Evolutionary conservation across 1,140 invertebrate genomes (phyloP).

Genomic region (Bombus balteatus): DNA sequence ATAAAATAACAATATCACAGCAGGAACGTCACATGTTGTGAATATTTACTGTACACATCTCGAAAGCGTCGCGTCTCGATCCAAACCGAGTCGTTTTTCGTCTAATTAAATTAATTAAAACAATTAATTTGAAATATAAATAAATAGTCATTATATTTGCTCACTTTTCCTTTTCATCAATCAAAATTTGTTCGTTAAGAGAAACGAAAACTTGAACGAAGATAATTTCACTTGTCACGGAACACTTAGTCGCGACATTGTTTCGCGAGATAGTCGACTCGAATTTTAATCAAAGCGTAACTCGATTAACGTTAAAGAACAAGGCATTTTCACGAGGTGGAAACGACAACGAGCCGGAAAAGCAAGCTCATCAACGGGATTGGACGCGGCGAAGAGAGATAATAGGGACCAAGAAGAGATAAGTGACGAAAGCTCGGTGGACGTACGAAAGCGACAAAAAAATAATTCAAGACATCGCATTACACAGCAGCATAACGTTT

Average conservation of each 20-base stretch:
- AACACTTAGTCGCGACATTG: background rate
- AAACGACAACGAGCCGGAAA: constrained; percentile 14
- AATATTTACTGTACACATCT: constrained; percentile 6
- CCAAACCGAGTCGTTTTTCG: background rate
- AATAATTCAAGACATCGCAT: constrained; percentile 81
- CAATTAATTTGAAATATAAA: background rate
- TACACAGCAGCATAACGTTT: constrained; percentile 81
- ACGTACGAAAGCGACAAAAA: constrained; percentile 76
- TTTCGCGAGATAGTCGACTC: background rate
- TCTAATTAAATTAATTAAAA: background rate
- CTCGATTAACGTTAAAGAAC: background rate
- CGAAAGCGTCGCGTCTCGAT: background rate
- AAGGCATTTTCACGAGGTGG: too few relatives aligned
- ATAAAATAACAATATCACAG: background rate
- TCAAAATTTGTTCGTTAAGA: background rate
- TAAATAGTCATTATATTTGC: background rate
- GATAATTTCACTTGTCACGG: background rate
- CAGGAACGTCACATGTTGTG: background rate
- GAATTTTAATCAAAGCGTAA: background rate
- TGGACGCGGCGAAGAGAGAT: constrained; percentile 1
- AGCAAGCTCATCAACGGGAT: constrained; percentile 28
- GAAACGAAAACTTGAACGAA: background rate
- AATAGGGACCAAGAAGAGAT: constrained; percentile 32
- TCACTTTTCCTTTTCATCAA: constrained; percentile 4
- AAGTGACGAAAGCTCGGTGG: constrained; percentile 64